phyloP scores from a whole-genome alignment of 2,113 vertebrate species.

The Lipophrys pholis region DNA sequence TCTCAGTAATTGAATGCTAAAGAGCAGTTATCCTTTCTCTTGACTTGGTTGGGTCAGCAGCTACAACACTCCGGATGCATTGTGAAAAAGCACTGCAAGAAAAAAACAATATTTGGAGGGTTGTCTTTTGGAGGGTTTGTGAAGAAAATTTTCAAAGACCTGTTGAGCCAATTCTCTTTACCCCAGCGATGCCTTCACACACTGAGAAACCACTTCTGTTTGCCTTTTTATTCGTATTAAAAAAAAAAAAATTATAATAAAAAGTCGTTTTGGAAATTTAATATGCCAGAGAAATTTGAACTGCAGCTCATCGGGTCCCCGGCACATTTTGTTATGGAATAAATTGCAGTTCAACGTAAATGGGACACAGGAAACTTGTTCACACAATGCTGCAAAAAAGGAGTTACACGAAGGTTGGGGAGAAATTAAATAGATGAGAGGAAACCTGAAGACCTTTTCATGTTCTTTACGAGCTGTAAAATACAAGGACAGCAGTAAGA shows the following conservation, averaged over 20 bases:
- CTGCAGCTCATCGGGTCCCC: neutral
- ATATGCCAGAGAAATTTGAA: neutral
- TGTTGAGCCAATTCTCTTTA: neutral
- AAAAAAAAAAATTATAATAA: too few relatives aligned
- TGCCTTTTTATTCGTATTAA: neutral
- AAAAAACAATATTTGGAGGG: neutral
- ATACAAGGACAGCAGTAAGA: neutral
- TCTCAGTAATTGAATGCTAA: constrained; percentile 66
- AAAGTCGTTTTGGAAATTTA: too few relatives aligned
- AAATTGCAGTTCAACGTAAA: neutral
- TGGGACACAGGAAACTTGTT: neutral
- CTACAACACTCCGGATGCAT: neutral
- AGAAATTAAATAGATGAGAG: constrained; percentile 7
- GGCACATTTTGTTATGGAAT: too few relatives aligned
- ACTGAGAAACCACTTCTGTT: neutral
- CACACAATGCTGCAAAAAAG: constrained; percentile 6
- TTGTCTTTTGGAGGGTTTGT: neutral
- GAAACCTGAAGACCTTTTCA: neutral
- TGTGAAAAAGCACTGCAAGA: constrained; percentile 7
- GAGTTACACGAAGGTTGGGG: neutral
- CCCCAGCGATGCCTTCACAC: neutral
- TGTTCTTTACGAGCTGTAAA: neutral
- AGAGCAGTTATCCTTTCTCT: constrained; percentile 45
- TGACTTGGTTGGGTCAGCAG: constrained; percentile 29
- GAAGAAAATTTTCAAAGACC: neutral